Percentiles rank a stretch among this genome's conserved stretches.
These are phyloP conservation scores for Panagrolaimus sp. DNA, from an alignment of 1,140 invertebrate species.

Conservation along the genomic window DNA sequence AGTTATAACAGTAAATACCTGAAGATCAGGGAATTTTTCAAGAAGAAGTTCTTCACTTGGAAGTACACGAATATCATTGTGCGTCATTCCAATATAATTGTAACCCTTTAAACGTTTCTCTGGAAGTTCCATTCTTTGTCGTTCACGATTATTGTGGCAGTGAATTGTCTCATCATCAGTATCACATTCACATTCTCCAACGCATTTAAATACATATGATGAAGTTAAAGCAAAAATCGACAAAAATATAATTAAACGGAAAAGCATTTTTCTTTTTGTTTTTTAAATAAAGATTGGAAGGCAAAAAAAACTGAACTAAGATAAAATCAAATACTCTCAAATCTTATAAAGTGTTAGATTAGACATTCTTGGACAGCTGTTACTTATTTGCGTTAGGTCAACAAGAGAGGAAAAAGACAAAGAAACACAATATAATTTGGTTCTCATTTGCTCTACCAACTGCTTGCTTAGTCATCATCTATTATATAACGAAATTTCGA, in stretches of 20 bases:
- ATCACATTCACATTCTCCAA: constrained; percentile 20
- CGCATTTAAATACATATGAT: constrained; percentile 17
- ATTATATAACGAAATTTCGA: no score
- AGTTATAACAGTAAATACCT: constrained; percentile 19
- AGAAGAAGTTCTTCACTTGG: constrained; percentile 32
- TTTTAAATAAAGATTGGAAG: no score
- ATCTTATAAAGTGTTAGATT: no score
- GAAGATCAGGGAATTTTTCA: constrained; percentile 40
- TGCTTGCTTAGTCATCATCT: no score
- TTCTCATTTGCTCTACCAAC: no score
- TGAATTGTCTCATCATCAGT: constrained; percentile 24
- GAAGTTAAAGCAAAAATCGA: background rate
- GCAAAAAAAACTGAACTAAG: no score
- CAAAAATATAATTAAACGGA: background rate
- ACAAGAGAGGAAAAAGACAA: no score
- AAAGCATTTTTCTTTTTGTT: background rate
- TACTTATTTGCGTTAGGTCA: no score
- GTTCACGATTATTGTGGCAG: constrained; percentile 34
- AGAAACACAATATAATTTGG: no score
- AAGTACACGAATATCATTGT: constrained; percentile 34
- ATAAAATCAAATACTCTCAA: no score
- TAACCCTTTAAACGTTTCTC: constrained; percentile 33
- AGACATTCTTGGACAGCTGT: no score
- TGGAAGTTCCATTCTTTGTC: constrained; percentile 26
- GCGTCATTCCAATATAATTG: constrained; percentile 35